phyloP scores from a whole-genome alignment of 2,797 vertebrate genomes.

The Enteromius fasciolatus region DNA sequence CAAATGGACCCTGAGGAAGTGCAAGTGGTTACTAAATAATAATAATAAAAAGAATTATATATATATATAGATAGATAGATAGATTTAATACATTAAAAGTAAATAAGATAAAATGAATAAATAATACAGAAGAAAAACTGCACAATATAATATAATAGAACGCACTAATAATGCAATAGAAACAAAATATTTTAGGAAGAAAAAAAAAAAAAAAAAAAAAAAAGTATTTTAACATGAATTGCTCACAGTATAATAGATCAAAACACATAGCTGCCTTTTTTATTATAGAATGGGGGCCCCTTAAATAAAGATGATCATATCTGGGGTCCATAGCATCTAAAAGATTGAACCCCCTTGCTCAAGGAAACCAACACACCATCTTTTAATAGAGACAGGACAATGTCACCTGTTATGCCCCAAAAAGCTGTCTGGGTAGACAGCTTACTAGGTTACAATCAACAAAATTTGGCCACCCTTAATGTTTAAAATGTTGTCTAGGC shows the following conservation, averaged over 20 bases:
- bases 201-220: too few relatives aligned
- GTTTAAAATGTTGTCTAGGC: not conserved
- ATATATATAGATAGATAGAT: not conserved
- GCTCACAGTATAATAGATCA: not conserved
- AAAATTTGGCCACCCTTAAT: not conserved
- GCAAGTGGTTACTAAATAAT: too few relatives aligned
- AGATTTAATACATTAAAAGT: too few relatives aligned
- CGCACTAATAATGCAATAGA: too few relatives aligned
- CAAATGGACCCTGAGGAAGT: not conserved
- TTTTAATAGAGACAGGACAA: not conserved
- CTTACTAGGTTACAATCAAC: not conserved
- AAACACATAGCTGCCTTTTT: not conserved
- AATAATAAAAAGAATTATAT: too few relatives aligned
- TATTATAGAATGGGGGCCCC: not conserved
- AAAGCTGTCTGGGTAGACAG: not conserved
- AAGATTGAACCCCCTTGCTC: not conserved
- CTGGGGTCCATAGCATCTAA: not conserved
- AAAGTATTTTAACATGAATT: not conserved
- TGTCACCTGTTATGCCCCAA: not conserved
- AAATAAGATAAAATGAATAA: too few relatives aligned
- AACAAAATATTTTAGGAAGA: too few relatives aligned
- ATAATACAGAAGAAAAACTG: too few relatives aligned
- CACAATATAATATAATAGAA: too few relatives aligned
- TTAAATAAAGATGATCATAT: not conserved
- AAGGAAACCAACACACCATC: not conserved